Conservation (phyloP, 2,113 vertebrate genomes). For the Coregonus clupeaformis region DNA sequence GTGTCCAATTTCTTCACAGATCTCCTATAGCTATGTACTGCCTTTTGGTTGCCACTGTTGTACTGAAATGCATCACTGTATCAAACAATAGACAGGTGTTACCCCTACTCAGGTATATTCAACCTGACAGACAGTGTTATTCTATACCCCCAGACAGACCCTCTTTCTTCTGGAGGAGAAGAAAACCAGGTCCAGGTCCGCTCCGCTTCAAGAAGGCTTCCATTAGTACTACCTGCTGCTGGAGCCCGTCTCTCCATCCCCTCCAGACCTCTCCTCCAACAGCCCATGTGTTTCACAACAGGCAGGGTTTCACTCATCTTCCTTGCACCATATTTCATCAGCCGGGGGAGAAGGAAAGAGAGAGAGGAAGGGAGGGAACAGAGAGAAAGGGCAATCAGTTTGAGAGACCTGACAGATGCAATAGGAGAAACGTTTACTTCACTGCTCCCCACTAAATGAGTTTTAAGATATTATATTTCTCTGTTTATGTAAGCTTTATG, state of each 20-base stretch:
- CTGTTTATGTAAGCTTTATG: slow-evolving; percentile 69
- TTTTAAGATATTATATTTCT: slow-evolving; percentile 72
- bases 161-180: slow-evolving; percentile 18
- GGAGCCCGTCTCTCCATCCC: slow-evolving; percentile 25
- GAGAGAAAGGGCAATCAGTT: slow-evolving; percentile 51
- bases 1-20: too few species aligned
- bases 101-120: too few species aligned
- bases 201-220: slow-evolving; percentile 25
- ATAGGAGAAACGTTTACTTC: slow-evolving; percentile 63
- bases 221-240: slow-evolving; percentile 54
- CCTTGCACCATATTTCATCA: slow-evolving; percentile 63
- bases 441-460: slow-evolving; percentile 58
- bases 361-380: slow-evolving; percentile 24
- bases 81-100: too few species aligned
- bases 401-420: slow-evolving; percentile 63
- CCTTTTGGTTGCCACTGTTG: too few species aligned
- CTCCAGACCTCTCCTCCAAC: slow-evolving; percentile 31
- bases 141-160: slow-evolving; percentile 56
- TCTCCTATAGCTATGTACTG: too few species aligned
- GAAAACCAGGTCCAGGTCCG: background rate
- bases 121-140: slow-evolving; percentile 38
- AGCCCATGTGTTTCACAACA: slow-evolving; percentile 59
- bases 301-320: slow-evolving; percentile 69
- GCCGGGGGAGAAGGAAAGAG: slow-evolving; percentile 24
- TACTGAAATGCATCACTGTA: too few species aligned